Base-by-base conservation (phyloP, 2,888 invertebrate species). In the Unio pictorum region DNA sequence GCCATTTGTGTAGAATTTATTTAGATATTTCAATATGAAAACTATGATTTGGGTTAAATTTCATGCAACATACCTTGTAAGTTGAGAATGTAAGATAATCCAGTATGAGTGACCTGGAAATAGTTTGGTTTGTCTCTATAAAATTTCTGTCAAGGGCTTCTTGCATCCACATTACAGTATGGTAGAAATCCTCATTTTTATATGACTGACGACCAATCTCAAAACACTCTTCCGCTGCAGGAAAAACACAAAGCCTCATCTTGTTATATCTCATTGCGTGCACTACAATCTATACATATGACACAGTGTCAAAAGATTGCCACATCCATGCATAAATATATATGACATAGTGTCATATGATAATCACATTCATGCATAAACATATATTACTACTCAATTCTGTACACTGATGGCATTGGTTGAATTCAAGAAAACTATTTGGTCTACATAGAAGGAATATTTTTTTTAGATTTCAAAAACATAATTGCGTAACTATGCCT, bases 131-230 rank as follows among this genome's bases (percentile, higher is more conserved):
- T 55, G 60, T 67, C 72, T 85, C 83, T 26, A 58, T 34, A 3
- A 65, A n/a, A 26, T 80, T 80, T 61, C 74, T 93, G 58, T 93
- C 92, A 87, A 96, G 74, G 0, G 98, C 95, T 90, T 96, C 96
- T 81, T 93, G 93, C 97, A 98, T 98, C 99, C 99, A 99, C 66
- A 95, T 92, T 7, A 95, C 93, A 0, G 96, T 95, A 89, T 98
- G 97, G 85, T 95, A 95, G 89, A 93, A 96, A 91, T 99, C 98
- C 58, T 94, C 94, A 82, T 95, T 94, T 84, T 95, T 95, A 91
- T 99, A 99, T 8, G 96, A 94, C 82, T 96, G 95, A 56, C 97
- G 93, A 0, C 98, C 98, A 66, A 99, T 92, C 91, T 98, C 97
- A 91, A 96, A 99, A 87, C 98, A 98, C 89, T 99, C 98, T 69